Evolutionary conservation across 2,113 vertebrate genomes (phyloP).

Genomic region (Paracyprichromis sp.): DNA sequence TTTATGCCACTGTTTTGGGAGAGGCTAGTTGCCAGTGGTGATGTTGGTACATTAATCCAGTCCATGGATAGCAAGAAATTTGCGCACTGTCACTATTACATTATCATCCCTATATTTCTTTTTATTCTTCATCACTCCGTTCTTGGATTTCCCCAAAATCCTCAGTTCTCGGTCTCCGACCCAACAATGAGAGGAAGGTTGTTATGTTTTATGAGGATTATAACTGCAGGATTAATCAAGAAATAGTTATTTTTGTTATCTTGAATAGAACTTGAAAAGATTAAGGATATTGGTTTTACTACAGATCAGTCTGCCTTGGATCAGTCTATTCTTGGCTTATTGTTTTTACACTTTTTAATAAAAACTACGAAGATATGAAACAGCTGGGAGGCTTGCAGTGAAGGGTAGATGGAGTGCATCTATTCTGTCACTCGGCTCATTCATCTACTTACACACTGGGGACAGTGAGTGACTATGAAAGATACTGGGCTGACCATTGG

Average conservation of each 20-base stretch:
- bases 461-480: not conserved
- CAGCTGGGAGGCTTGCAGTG: not conserved
- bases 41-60: not conserved
- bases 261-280: not conserved
- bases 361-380: not conserved
- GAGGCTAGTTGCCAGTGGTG: not conserved
- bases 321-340: not conserved
- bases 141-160: not conserved
- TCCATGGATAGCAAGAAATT: not conserved
- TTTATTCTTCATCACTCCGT: not conserved
- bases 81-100: not conserved
- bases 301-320: not conserved
- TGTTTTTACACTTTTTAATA: not conserved
- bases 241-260: not conserved
- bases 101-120: not conserved
- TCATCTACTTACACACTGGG: not conserved
- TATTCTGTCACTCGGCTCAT: not conserved
- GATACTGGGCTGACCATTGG: not conserved
- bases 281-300: not conserved
- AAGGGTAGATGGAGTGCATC: not conserved
- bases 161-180: not conserved
- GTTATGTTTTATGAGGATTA: not conserved
- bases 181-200: not conserved
- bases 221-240: not conserved
- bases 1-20: not conserved